These are phyloP conservation scores for Momotus momota DNA, from an alignment of 2,797 vertebrate genomes.

Conservation along the genomic window DNA sequence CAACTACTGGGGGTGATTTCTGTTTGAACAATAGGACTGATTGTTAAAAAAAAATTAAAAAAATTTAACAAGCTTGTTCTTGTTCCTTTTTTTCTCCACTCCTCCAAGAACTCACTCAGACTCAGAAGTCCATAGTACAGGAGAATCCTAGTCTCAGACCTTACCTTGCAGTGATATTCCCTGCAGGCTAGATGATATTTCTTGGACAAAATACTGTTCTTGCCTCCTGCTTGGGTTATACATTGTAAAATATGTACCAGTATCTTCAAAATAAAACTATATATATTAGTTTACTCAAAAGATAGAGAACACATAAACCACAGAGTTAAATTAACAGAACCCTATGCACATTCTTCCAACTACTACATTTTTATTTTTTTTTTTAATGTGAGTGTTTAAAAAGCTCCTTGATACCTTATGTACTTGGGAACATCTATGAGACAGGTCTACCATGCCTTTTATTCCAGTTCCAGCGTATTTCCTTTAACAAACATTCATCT, in stretches of 20 bases:
- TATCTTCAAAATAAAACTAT: not conserved
- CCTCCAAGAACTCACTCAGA: not conserved
- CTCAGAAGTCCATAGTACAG: not conserved
- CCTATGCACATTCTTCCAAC: not conserved
- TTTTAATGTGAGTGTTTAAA: not conserved
- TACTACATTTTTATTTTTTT: not conserved
- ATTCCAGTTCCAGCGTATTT: not conserved
- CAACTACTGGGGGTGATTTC: not conserved
- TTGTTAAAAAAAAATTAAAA: not conserved
- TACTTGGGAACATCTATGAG: not conserved
- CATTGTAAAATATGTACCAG: not conserved
- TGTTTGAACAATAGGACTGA: not conserved
- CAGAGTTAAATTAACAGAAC: not conserved
- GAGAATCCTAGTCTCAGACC: not conserved
- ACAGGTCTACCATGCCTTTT: rapidly evolving
- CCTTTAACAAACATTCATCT: not conserved
- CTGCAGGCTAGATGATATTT: not conserved
- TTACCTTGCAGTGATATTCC: not conserved
- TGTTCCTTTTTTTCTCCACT: not conserved
- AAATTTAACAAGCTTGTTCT: not conserved
- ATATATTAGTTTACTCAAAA: not conserved
- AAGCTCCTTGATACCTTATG: not conserved
- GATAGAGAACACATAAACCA: not conserved
- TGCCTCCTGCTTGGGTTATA: not conserved
- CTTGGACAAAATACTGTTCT: not conserved